Evolutionary conservation across 1,140 invertebrate species (phyloP), one percentile per base, ranked within the genome.

Genomic region (Triops longicaudatus): DNA sequence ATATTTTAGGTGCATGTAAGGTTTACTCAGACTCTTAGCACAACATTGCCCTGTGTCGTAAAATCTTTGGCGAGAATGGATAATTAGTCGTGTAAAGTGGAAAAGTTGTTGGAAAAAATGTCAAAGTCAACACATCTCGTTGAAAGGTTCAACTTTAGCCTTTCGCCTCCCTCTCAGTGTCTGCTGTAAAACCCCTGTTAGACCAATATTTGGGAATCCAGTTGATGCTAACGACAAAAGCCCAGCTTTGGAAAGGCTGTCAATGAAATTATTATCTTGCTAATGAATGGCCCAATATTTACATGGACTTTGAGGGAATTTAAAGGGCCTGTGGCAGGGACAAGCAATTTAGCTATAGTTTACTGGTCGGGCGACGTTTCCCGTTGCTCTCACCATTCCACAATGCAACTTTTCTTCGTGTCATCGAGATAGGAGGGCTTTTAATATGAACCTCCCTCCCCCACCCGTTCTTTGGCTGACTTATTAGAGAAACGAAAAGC

Each of bases 191-290:
- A 9, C 50, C 22, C 50, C 50, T 17, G 14, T 63, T n/a, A 63
- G 22, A 22, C 50, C 50, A 63, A 63, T 63, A 63, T 63, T 63
- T 63, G 50, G 22, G 50, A 22, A 22, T 63, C 50, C 50, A 17
- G 50, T 63, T 63, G 50, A 63, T 63, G 50, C 10, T 17, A 22
- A 22, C 50, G 50, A 22, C 50, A 22, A 63, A 63, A 63, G 50
- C 50, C 50, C 22, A 63, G 7, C 17, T 22, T 63, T 63, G 14
- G 50, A 63, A 63, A 63, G 50, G 50, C 50, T 63, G 50, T 22
- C 50, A 63, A 63, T 63, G 50, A 63, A 63, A 63, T 63, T 63
- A 63, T 63, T 63, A 63, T 63, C 50, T 63, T 22, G 50, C 50
- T 63, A 63, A 63, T 63, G 50, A 63, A 63, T 63, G 50, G 50